These are phyloP conservation scores for Drosophila kanapiae DNA, from an alignment of 1,140 invertebrate species.

Conservation along the genomic window DNA sequence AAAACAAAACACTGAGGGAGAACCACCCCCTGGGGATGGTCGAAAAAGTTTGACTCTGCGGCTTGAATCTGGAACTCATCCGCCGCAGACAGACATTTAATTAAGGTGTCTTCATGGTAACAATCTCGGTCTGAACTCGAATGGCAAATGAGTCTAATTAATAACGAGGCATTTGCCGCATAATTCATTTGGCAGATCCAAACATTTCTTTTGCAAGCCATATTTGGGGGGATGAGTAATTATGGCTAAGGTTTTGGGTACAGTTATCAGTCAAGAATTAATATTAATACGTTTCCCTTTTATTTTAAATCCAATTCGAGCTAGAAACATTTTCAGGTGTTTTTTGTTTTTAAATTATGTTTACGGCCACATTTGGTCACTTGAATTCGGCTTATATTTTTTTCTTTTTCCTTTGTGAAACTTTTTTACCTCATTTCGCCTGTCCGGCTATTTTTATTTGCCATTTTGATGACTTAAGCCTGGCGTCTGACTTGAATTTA, in stretches of 20 bases:
- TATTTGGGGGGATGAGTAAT: conserved; percentile 29
- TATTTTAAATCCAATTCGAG: neutral
- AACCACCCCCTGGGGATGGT: conserved; percentile 44
- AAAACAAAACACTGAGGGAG: conserved; percentile 14
- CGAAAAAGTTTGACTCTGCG: conserved; percentile 75
- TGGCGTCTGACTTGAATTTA: conserved; percentile 66
- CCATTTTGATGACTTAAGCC: conserved; percentile 75
- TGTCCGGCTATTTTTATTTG: conserved; percentile 42
- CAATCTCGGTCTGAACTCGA: conserved; percentile 58
- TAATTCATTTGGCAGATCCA: conserved; percentile 63
- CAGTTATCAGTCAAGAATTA: neutral
- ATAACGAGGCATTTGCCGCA: conserved; percentile 84
- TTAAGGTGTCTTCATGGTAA: conserved; percentile 83
- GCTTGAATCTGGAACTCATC: conserved; percentile 51
- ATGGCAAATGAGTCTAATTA: conserved; percentile 85
- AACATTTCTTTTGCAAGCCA: conserved; percentile 7
- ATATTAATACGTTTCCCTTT: neutral
- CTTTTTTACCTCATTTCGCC: neutral
- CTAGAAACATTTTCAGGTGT: neutral
- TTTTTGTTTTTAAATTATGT: neutral
- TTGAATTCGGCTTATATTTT: conserved; percentile 14
- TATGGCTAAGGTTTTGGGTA: conserved; percentile 2
- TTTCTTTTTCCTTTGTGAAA: conserved; percentile 5
- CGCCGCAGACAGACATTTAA: conserved; percentile 78
- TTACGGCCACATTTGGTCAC: conserved; percentile 9